These are phyloP conservation scores for Oncorhynchus mykiss DNA, from an alignment of 2,113 vertebrate genomes.

Conservation along the genomic window DNA sequence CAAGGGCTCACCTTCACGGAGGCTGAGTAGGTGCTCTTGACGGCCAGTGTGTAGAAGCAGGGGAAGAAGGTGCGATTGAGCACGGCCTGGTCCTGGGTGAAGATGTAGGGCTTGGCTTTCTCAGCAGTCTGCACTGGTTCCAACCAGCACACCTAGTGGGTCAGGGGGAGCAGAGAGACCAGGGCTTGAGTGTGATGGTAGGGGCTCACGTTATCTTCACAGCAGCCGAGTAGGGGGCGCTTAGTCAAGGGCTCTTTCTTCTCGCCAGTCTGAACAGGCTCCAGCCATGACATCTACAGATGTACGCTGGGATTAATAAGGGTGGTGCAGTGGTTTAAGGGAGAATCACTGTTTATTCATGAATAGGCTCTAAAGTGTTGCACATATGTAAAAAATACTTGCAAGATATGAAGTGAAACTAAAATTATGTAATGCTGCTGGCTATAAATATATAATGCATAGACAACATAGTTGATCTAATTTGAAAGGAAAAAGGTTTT, in stretches of 20 bases:
- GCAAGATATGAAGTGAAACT: no score
- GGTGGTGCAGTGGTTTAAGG: background rate
- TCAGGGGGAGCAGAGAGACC: slow-evolving; percentile 24
- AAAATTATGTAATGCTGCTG: no score
- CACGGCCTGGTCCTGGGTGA: slow-evolving; percentile 82
- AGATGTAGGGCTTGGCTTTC: slow-evolving; percentile 80
- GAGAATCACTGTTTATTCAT: background rate
- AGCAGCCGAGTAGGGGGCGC: slow-evolving; percentile 41
- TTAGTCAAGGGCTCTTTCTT: slow-evolving; percentile 40
- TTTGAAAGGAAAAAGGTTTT: no score
- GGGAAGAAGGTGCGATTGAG: slow-evolving; percentile 83
- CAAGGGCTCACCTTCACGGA: slow-evolving; percentile 66
- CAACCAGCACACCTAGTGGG: slow-evolving; percentile 81
- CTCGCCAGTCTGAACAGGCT: slow-evolving; percentile 47
- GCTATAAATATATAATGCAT: no score
- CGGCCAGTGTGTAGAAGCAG: slow-evolving; percentile 79
- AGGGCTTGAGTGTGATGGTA: slow-evolving; percentile 4
- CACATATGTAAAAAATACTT: no score
- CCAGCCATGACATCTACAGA: slow-evolving; percentile 56
- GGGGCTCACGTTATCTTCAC: slow-evolving; percentile 37
- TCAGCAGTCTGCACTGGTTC: slow-evolving; percentile 78
- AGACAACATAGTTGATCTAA: no score
- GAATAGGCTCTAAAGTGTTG: no score
- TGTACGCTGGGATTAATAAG: background rate
- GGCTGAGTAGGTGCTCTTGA: slow-evolving; percentile 79